Percentiles rank a stretch among this genome's conserved stretches.
phyloP scores from a whole-genome alignment of 2,113 vertebrate genomes.

The Petaurus breviceps region DNA sequence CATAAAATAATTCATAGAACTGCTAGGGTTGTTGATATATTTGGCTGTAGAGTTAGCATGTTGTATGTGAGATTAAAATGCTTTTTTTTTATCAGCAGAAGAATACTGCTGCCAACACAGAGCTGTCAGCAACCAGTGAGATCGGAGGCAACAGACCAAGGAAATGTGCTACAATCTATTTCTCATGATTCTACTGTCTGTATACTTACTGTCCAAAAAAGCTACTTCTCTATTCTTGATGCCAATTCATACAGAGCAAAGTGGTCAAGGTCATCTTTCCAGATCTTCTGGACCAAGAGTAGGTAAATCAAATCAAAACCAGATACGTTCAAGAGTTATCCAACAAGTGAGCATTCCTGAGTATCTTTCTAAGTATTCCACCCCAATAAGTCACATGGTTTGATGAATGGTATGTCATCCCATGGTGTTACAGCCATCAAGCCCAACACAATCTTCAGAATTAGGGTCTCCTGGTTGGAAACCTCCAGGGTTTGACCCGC shows the following conservation, averaged over 20 bases:
- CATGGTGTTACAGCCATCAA: not conserved
- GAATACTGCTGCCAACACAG: not conserved
- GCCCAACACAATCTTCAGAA: not conserved
- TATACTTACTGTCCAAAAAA: conserved; percentile 11
- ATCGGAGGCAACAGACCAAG: not conserved
- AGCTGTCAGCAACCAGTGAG: conserved; percentile 5
- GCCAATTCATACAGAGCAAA: conserved; percentile 42
- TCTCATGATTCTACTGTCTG: not conserved
- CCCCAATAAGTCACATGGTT: conserved; percentile 10
- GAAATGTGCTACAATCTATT: conserved; percentile 18
- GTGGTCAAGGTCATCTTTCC: conserved; percentile 8
- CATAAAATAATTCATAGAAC: conserved; percentile 13
- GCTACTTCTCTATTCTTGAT: conserved; percentile 16
- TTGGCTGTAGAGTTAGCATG: not conserved
- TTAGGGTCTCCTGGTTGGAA: not conserved
- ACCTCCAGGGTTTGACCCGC: not conserved
- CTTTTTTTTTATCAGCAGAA: not conserved
- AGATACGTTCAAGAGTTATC: conserved; percentile 47
- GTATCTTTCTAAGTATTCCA: conserved; percentile 48
- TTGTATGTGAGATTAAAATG: conserved; percentile 24
- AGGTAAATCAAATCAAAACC: conserved; percentile 70
- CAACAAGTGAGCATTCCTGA: conserved; percentile 29
- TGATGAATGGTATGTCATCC: not conserved
- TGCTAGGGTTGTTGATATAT: not conserved
- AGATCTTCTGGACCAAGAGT: conserved; percentile 37